A percentile compares a stretch with the other conserved stretches of the same genome.
Evolutionary conservation across 2,888 invertebrate genomes (phyloP).

Genomic region (Laothoe populi): DNA sequence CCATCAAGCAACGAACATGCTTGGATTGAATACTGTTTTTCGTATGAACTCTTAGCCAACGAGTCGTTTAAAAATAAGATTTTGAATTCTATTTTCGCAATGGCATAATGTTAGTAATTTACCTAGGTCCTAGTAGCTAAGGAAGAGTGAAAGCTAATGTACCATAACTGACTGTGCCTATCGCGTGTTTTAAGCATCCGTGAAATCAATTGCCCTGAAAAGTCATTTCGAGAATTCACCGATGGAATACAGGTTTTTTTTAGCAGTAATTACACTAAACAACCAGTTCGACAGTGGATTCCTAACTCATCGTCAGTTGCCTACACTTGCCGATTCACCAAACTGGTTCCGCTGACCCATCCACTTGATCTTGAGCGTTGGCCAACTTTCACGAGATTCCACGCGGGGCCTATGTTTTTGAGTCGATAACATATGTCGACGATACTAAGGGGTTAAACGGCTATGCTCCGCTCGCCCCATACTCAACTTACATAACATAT

Average conservation of each 20-base stretch:
- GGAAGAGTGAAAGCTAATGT: not conserved
- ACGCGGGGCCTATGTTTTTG: conserved; percentile 52
- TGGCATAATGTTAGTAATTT: not conserved
- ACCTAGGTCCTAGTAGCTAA: not conserved
- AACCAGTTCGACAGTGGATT: conserved; percentile 47
- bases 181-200: not conserved
- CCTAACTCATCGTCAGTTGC: conserved; percentile 47
- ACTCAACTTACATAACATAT: not conserved
- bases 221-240: not conserved
- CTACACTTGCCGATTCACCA: conserved; percentile 47
- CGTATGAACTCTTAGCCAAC: not conserved
- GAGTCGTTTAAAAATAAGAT: not conserved
- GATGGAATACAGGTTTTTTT: conserved; percentile 33
- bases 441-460: conserved; percentile 18
- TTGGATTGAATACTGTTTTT: not conserved
- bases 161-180: not conserved
- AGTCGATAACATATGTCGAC: conserved; percentile 56
- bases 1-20: not conserved
- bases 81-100: not conserved
- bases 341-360: conserved; percentile 62
- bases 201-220: not conserved
- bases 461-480: not conserved
- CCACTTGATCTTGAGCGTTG: conserved; percentile 74
- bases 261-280: conserved; percentile 32
- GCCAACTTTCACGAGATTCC: conserved; percentile 84